Evolutionary conservation across 1,140 invertebrate species (phyloP), one percentile per base, ranked within the genome.

Genomic region (Dufourea novaeangliae): DNA sequence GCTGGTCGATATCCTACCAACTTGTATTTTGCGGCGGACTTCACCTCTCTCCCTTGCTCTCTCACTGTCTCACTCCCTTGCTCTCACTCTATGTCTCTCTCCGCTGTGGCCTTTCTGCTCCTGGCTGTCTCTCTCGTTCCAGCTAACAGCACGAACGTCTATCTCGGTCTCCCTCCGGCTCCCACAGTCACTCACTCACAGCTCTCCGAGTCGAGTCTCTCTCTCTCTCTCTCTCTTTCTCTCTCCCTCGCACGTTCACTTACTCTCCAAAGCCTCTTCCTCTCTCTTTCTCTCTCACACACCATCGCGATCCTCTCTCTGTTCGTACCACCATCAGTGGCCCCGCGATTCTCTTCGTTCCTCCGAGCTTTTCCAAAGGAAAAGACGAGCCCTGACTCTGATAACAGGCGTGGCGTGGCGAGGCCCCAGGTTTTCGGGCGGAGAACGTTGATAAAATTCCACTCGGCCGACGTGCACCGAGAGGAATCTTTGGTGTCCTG

Each of bases 1-100:
- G 85, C 89, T 88, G 90, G 90, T 91, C 90, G 90, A 91, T 91
- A 91, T 90, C 89, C 87, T 89, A 88, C 88, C 88, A 90, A 90
- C 86, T 90, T 90, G 87, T 89, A 90, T 90, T 90, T 89, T 89
- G 87, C 86, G 86, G 89, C 85, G 86, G 87, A 88, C 86, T 85
- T 86, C 79, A 54, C 69, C 73, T 82, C 79, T 70, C 77, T 72
- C 78, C 44, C 79, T 69, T 64, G 46, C 29, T 54, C 59, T 61
- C 44, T 34, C 63, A 11, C 56, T 39, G 57, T 73, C 73, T n/a
- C 56, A 12, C 46, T 57, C 41, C 25, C 73, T 63, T 27, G 10
- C 41, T 62, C 44, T n/a, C 22, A 17, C 27, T n/a, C 57, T 17
- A 14, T 27, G 63, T 46, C 72, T 20, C 52, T 52, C 63, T 27